phyloP scores from a whole-genome alignment of 1,140 invertebrate species.

The Drosophila baimaii region DNA sequence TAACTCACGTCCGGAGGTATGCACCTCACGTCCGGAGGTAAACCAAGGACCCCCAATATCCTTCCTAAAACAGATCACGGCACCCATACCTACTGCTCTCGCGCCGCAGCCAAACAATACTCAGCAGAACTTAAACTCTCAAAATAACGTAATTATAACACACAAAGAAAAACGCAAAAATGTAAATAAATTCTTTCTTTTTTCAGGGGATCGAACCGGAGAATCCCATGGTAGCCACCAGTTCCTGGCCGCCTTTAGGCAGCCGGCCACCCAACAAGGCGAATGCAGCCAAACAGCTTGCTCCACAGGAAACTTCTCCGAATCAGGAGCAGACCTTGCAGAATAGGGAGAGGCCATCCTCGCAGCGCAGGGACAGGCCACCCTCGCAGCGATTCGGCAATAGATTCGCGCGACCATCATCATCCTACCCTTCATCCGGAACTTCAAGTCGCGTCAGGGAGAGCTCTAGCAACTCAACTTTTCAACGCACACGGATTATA shows the following conservation, averaged over 20 bases:
- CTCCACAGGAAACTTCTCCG: background rate
- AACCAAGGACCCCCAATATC: no score
- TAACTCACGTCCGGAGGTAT: background rate
- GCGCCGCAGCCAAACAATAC: no score
- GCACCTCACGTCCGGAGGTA: no score
- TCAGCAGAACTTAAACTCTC: no score
- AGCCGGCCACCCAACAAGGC: background rate
- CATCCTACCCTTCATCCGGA: accelerated
- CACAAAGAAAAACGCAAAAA: background rate
- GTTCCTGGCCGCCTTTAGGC: conserved; percentile 1
- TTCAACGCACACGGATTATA: background rate
- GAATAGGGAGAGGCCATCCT: no score
- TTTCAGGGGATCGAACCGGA: no score
- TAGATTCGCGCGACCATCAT: background rate
- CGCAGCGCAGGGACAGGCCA: no score
- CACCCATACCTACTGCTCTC: no score
- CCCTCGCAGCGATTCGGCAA: background rate
- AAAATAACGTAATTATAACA: no score
- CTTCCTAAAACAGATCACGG: no score
- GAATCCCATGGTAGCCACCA: no score
- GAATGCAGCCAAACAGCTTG: background rate
- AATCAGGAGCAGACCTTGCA: no score
- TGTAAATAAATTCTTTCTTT: background rate
- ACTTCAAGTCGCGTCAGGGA: accelerated
- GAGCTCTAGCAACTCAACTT: background rate